Evolutionary conservation across 2,113 vertebrate species (phyloP).

Genomic region (Hipposideros armiger): DNA sequence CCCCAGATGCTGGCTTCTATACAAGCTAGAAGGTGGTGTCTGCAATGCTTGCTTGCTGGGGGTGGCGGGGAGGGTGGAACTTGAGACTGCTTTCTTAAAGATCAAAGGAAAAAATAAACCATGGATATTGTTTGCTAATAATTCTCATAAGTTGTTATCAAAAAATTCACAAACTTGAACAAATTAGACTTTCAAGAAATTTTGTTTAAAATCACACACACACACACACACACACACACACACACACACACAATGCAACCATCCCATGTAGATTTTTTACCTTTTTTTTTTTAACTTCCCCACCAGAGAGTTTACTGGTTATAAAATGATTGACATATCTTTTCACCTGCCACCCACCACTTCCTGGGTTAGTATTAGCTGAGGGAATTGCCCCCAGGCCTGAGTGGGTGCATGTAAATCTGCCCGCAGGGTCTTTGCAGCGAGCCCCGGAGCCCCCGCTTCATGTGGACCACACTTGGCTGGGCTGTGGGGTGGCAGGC

Average conservation of each 20-base stretch:
- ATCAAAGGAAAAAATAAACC: background rate
- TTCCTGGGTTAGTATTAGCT: background rate
- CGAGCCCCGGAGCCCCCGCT: background rate
- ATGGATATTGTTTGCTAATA: background rate
- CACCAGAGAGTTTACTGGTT: background rate
- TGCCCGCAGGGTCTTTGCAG: background rate
- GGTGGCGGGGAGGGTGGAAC: no score
- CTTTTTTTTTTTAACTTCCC: background rate
- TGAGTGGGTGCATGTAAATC: background rate
- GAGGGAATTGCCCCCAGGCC: background rate
- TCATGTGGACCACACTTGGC: rapidly evolving
- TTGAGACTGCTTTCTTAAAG: background rate
- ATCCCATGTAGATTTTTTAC: background rate
- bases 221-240: background rate
- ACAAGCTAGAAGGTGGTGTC: background rate
- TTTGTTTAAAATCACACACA: background rate
- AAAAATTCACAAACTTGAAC: background rate
- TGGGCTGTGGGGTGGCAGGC: background rate
- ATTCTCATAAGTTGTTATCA: background rate
- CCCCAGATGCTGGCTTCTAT: background rate
- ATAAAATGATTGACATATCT: background rate
- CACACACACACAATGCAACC: background rate
- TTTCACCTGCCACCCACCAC: background rate
- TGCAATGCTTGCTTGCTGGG: background rate
- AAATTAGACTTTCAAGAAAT: slow-evolving; percentile 17